Evolutionary conservation across 1,140 invertebrate genomes (phyloP).

Genomic region (Dermatophagoides farinae): DNA sequence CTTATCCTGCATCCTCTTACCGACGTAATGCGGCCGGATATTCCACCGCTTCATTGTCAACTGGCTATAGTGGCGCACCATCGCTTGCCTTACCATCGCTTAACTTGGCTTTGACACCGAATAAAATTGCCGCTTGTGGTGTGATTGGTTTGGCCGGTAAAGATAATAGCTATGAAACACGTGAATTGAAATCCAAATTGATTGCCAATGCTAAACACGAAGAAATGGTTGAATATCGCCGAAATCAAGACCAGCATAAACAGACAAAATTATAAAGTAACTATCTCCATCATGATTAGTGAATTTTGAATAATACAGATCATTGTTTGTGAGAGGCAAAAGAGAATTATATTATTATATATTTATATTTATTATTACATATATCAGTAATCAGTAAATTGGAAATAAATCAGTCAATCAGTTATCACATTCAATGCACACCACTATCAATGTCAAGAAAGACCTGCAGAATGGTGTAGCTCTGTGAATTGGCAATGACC

Average conservation of each 20-base stretch:
- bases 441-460: too few species aligned
- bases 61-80: not conserved
- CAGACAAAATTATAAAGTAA: too few species aligned
- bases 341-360: too few species aligned
- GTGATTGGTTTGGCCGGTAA: constrained; percentile 48
- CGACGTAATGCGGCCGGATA: constrained; percentile 6
- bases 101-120: constrained; percentile 81
- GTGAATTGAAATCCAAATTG: not conserved
- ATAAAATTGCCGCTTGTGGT: constrained; percentile 76
- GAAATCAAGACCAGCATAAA: too few species aligned
- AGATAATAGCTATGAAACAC: constrained; percentile 2
- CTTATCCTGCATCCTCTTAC: not conserved
- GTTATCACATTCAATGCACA: too few species aligned
- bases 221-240: too few species aligned
- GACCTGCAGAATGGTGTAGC: too few species aligned
- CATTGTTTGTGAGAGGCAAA: too few species aligned
- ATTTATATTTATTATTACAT: too few species aligned
- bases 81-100: constrained; percentile 32
- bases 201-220: not conserved
- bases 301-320: not conserved
- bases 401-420: too few species aligned
- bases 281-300: not conserved
- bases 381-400: too few species aligned
- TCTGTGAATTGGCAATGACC: too few species aligned
- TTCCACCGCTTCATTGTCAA: constrained; percentile 23